Percentiles rank a stretch among this genome's conserved stretches.
phyloP scores from a whole-genome alignment of 23 tunicate species.

The Diplosoma virens region DNA sequence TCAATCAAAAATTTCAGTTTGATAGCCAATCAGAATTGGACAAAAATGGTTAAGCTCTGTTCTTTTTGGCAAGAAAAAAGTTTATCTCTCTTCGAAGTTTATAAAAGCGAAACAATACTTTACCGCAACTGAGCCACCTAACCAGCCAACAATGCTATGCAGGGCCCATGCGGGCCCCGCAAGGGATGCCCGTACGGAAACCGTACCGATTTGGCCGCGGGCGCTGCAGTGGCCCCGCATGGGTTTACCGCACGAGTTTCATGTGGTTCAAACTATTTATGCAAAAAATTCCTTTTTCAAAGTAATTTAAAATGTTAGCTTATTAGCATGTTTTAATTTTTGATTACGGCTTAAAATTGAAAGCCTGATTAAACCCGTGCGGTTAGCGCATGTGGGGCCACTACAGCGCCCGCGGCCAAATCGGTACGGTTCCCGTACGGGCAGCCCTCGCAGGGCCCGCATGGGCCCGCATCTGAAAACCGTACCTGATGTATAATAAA shows the following conservation, averaged over 20 bases:
- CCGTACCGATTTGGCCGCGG: constrained; percentile 29
- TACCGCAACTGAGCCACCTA: constrained; percentile 48
- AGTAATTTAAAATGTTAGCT: no score
- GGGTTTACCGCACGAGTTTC: constrained; percentile 29
- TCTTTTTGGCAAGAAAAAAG: constrained; percentile 17
- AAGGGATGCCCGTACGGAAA: no score
- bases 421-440: no score
- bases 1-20: constrained; percentile 43
- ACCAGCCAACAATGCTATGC: no score
- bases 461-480: constrained; percentile 13
- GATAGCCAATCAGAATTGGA: constrained; percentile 23
- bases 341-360: no score
- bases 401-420: no score
- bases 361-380: no score
- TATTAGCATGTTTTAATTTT: no score
- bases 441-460: no score
- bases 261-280: constrained; percentile 38
- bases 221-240: constrained; percentile 26
- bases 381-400: no score
- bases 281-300: constrained; percentile 21
- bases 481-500: constrained; percentile 27
- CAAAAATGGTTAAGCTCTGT: constrained; percentile 20
- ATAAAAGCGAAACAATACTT: constrained; percentile 34
- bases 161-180: no score
- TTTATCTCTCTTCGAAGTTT: constrained; percentile 35